phyloP scores from a whole-genome alignment of 2,113 vertebrate genomes.

The Peromyscus maniculatus region DNA sequence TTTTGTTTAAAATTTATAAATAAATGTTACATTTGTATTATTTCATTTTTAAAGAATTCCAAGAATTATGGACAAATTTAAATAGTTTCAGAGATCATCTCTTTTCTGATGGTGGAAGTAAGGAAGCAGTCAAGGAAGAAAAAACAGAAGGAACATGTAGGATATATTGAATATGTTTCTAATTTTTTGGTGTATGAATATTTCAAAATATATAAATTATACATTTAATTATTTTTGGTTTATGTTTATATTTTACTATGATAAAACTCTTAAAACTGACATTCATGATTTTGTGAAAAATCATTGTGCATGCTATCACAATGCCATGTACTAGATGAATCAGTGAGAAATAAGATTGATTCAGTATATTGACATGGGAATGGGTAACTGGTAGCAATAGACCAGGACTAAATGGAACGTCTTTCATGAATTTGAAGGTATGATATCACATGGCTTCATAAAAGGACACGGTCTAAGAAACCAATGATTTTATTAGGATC shows the following conservation, averaged over 20 bases:
- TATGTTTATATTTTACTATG: neutral
- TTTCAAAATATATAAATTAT: neutral
- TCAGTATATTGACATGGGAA: neutral
- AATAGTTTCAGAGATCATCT: neutral
- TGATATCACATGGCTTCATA: neutral
- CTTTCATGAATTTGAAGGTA: neutral
- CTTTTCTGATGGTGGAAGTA: neutral
- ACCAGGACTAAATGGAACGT: neutral
- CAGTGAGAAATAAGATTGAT: neutral
- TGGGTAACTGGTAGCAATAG: no score
- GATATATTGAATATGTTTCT: no score
- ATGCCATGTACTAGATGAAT: no score
- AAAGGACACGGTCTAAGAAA: neutral
- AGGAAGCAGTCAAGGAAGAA: neutral
- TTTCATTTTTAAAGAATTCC: neutral
- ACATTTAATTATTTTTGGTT: neutral
- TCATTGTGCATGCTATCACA: no score
- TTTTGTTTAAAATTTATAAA: neutral
- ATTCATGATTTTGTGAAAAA: neutral
- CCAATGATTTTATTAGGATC: neutral
- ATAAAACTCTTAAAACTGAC: neutral
- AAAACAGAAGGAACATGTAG: neutral
- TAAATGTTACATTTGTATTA: neutral
- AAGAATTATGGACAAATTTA: neutral
- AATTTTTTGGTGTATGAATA: neutral